Conservation (phyloP, 2,888 invertebrate genomes). For the Flabesymbios commensalis region DNA sequence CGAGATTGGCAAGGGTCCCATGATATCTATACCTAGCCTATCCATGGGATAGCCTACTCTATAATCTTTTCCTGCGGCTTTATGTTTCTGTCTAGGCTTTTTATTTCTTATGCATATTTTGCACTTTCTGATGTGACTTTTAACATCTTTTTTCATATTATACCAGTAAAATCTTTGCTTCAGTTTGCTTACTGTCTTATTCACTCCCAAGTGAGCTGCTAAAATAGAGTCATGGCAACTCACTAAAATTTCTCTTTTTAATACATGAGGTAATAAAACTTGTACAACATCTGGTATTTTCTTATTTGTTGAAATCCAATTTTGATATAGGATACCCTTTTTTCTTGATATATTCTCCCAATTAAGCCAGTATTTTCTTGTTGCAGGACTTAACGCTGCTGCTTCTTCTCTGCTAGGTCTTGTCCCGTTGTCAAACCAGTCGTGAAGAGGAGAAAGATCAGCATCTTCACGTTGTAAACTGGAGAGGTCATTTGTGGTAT, state of each 20-base stretch:
- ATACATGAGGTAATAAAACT: background rate
- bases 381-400: background rate
- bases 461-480: too few species aligned
- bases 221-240: background rate
- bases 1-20: slow-evolving; percentile 33
- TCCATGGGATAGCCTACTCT: slow-evolving; percentile 17
- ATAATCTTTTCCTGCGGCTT: too few species aligned
- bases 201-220: slow-evolving; percentile 6
- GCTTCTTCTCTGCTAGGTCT: background rate
- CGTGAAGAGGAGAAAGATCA: too few species aligned
- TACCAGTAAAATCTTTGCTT: slow-evolving; percentile 8
- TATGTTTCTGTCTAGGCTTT: too few species aligned
- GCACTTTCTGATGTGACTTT: background rate
- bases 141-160: background rate
- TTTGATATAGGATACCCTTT: background rate
- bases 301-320: background rate
- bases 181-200: background rate
- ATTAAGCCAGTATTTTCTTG: background rate
- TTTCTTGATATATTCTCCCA: background rate
- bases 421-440: too few species aligned
- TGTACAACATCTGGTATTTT: background rate
- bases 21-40: slow-evolving; percentile 29
- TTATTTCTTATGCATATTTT: too few species aligned
- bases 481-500: too few species aligned
- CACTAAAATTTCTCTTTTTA: background rate